Evolutionary conservation across 2,888 invertebrate genomes (phyloP), one percentile per base, ranked within the genome.

Genomic region (Hirtodrosophila cameraria): DNA sequence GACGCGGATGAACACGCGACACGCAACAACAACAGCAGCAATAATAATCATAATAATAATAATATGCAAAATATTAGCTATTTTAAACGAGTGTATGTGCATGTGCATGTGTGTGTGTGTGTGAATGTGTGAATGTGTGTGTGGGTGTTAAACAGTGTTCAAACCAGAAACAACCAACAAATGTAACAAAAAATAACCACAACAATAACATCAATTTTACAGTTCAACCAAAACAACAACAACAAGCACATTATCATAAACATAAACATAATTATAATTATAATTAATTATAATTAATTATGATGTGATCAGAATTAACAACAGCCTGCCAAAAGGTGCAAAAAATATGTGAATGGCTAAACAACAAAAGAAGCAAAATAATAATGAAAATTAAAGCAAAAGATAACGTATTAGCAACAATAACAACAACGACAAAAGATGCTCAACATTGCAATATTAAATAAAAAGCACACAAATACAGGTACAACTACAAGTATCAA

Each of bases 1-100:
- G 27, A 52, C 63, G 41, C 63, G 73, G 49, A 68, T 55, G 58
- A 43, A 55, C 54, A 42, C 49, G 63, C 58, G 55, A 43, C 39
- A 7, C 2, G 8, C 28, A 45, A 20, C 12, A 15, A 25, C 36
- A 33, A 49, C 9, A 31, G 1, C 46, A 23, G 35, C 20, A 41
- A 23, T 27, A 53, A 25, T 18, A 36, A 48, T 30, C 36, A 58
- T 28, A 36, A 28, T 35, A 41, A 41, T 30, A 30, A 63, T 11
- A 18, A 33, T 25, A 4, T 16, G 15, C 55, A 30, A 20, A 41
- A 31, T 11, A 41, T 27, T 18, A 36, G 7, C n/a, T 11, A 23
- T 20, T 15, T 36, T 13, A 25, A 11, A 20, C 8, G 8, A 50
- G 18, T 42, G 6, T 12, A 8, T 11, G 9, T 15, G 5, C 9